These are phyloP conservation scores for Tanytarsus gracilentus DNA, from an alignment of 2,888 invertebrate genomes.

Conservation along the genomic window DNA sequence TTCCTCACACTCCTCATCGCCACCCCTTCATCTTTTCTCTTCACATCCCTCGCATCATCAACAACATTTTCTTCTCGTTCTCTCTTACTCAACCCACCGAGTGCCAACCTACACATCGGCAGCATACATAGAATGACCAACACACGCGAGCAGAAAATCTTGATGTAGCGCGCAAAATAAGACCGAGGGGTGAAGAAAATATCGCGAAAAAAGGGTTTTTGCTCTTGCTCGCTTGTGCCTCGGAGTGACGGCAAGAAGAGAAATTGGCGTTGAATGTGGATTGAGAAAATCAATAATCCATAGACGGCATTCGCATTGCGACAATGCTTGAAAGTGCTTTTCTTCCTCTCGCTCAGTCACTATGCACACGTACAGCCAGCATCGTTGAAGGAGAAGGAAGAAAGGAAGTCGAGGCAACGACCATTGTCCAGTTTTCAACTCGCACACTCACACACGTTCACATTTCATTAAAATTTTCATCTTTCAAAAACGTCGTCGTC, in stretches of 20 bases:
- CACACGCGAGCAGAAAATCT: constrained; percentile 17
- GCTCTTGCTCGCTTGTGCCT: too few species aligned
- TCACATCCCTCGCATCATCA: not conserved
- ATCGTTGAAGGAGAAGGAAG: too few species aligned
- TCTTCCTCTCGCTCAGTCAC: too few species aligned
- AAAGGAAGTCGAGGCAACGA: too few species aligned
- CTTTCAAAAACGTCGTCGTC: not conserved
- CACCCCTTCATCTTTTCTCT: not conserved
- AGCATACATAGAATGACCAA: constrained; percentile 3
- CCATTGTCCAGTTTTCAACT: too few species aligned
- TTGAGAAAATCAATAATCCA: constrained; percentile 27
- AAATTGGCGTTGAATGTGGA: not conserved
- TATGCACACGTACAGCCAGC: too few species aligned
- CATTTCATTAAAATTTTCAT: constrained; percentile 15
- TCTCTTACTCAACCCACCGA: not conserved
- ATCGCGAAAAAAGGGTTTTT: constrained; percentile 11
- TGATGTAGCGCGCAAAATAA: not conserved
- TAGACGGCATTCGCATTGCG: constrained; percentile 22
- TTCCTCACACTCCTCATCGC: not conserved
- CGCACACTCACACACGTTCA: not conserved
- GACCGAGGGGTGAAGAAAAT: not conserved
- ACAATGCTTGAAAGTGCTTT: too few species aligned
- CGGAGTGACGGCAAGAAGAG: not conserved
- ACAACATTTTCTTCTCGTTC: not conserved
- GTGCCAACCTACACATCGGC: too few species aligned